phyloP scores from a whole-genome alignment of 2,797 vertebrate genomes.

The Chaenodraco wilsoni region DNA sequence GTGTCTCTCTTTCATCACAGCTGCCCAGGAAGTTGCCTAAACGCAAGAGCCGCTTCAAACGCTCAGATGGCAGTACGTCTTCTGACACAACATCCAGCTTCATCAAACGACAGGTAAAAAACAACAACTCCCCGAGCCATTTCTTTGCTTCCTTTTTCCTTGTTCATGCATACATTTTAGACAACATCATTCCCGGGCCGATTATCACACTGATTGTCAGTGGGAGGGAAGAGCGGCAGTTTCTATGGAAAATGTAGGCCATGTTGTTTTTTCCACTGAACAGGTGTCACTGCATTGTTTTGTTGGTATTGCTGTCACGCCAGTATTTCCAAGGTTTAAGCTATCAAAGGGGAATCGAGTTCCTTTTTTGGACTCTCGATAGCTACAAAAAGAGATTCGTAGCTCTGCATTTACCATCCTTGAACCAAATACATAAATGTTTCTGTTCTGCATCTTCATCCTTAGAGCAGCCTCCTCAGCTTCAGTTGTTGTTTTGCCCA shows the following conservation, averaged over 20 bases:
- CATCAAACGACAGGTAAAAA: conserved; percentile 85
- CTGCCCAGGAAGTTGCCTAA: conserved; percentile 87
- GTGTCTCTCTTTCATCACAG: conserved; percentile 61
- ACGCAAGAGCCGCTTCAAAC: conserved; percentile 87
- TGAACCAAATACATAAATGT: background rate
- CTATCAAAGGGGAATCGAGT: background rate
- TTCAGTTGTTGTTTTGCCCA: conserved; percentile 50
- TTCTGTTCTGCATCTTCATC: conserved; percentile 27
- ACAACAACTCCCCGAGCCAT: background rate
- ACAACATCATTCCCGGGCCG: background rate
- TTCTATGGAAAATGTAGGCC: conserved; percentile 30
- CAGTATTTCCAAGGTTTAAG: background rate
- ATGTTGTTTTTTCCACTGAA: conserved; percentile 10
- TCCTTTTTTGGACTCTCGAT: background rate
- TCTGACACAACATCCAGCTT: conserved; percentile 88
- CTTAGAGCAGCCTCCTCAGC: background rate
- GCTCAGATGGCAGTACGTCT: conserved; percentile 87
- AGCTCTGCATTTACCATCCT: conserved; percentile 4
- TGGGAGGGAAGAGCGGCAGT: conserved; percentile 1
- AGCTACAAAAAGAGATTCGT: conserved; percentile 10
- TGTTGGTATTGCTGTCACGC: background rate
- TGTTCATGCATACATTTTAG: conserved; percentile 9
- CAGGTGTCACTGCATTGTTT: conserved; percentile 9
- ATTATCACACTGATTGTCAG: conserved; percentile 11
- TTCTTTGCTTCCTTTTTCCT: background rate